Evolutionary conservation across 2,888 invertebrate genomes (phyloP).

Genomic region (Oligia strigilis): DNA sequence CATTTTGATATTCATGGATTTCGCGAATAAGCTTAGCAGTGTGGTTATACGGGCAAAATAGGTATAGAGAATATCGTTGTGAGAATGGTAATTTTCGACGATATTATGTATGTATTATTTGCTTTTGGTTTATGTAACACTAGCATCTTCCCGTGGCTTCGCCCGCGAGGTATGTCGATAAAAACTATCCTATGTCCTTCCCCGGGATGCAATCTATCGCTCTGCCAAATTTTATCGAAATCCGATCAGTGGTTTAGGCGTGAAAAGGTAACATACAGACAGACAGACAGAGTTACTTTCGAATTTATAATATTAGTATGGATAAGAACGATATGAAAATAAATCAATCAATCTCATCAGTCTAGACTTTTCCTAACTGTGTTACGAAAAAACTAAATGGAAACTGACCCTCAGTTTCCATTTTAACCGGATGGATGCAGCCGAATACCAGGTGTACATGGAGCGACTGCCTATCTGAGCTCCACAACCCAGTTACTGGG

Average conservation of each 20-base stretch:
- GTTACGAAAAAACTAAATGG: neutral
- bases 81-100: neutral
- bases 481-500: neutral
- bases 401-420: neutral
- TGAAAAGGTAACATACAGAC: too few species aligned
- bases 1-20: conserved; percentile 42
- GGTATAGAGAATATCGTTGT: neutral
- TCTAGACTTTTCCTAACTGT: too few species aligned
- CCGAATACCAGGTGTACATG: neutral
- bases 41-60: neutral
- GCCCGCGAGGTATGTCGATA: too few species aligned
- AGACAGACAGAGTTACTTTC: too few species aligned
- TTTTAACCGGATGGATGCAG: neutral
- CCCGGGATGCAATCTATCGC: too few species aligned
- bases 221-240: too few species aligned
- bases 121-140: neutral
- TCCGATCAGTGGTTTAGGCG: too few species aligned
- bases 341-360: neutral
- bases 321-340: neutral
- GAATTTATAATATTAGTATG: too few species aligned
- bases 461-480: neutral
- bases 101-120: neutral
- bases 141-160: too few species aligned
- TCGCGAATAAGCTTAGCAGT: conserved; percentile 2
- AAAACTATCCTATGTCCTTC: too few species aligned